These are phyloP conservation scores for Pseudopleuronectes americanus DNA, from an alignment of 2,797 vertebrate genomes.

Conservation along the genomic window DNA sequence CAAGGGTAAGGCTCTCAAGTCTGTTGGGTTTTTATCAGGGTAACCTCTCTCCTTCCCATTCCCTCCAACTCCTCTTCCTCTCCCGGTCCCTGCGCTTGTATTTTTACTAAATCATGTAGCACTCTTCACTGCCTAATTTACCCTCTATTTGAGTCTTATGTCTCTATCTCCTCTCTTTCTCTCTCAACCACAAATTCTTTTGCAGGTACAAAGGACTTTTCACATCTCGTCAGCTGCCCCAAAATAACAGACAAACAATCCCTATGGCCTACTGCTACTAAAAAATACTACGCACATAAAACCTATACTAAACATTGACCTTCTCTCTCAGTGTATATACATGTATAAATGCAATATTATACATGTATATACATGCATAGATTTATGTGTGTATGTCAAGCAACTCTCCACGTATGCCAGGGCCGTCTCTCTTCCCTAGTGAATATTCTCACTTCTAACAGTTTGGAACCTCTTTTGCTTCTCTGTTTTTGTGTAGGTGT, in stretches of 20 bases:
- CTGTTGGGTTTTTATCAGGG: slow-evolving; percentile 90
- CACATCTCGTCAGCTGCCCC: slow-evolving; percentile 76
- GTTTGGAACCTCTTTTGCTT: slow-evolving; percentile 97
- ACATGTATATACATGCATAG: slow-evolving; percentile 86
- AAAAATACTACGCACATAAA: slow-evolving; percentile 81
- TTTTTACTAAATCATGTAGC: slow-evolving; percentile 80
- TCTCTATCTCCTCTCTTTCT: slow-evolving; percentile 85
- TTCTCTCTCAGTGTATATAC: slow-evolving; percentile 86
- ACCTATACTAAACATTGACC: slow-evolving; percentile 85
- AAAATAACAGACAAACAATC: slow-evolving; percentile 82
- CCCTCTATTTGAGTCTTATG: slow-evolving; percentile 83
- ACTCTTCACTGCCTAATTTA: slow-evolving; percentile 84
- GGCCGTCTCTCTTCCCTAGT: slow-evolving; percentile 87
- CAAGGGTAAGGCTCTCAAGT: slow-evolving; percentile 99
- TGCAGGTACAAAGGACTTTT: slow-evolving; percentile 94
- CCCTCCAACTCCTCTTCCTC: slow-evolving; percentile 76
- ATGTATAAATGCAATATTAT: slow-evolving; percentile 88
- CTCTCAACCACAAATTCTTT: slow-evolving; percentile 95
- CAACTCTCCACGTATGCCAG: slow-evolving; percentile 89
- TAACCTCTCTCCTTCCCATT: slow-evolving; percentile 79
- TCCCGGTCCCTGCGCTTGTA: slow-evolving; percentile 70
- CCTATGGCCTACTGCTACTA: slow-evolving; percentile 77
- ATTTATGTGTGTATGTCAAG: slow-evolving; percentile 87
- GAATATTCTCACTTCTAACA: slow-evolving; percentile 94
- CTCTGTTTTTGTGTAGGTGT: slow-evolving; percentile 99